phyloP scores from a whole-genome alignment of 2,113 vertebrate genomes.

The Mixornis gularis region DNA sequence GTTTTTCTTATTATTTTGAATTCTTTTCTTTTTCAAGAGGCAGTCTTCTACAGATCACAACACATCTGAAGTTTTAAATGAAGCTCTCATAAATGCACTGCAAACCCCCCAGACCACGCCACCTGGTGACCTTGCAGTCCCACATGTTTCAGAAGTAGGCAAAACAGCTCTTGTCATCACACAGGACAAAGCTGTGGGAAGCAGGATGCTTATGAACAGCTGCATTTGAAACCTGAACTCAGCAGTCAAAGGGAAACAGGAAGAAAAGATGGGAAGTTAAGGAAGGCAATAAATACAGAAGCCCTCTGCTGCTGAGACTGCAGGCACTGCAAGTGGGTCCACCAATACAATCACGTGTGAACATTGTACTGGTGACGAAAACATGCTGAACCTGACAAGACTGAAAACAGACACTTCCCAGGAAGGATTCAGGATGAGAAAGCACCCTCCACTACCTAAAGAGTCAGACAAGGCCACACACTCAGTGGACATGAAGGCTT shows the following conservation, averaged over 20 bases:
- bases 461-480: neutral
- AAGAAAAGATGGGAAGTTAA: neutral
- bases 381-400: neutral
- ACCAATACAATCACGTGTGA: neutral
- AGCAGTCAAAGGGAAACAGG: neutral
- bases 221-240: neutral
- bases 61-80: neutral
- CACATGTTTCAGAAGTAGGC: rapidly evolving
- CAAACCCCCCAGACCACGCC: neutral
- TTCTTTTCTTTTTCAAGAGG: neutral
- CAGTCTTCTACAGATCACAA: rapidly evolving
- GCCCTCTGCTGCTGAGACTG: neutral
- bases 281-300: neutral
- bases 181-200: neutral
- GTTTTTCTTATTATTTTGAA: neutral
- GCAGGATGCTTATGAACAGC: neutral
- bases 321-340: neutral
- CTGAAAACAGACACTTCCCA: neutral
- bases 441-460: neutral
- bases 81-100: neutral
- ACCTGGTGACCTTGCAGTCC: neutral
- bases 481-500: neutral
- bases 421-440: neutral
- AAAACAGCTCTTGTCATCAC: neutral
- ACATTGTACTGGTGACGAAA: neutral